Evolutionary conservation across 2,888 invertebrate genomes (phyloP).

Genomic region (Lochmaea crataegi): DNA sequence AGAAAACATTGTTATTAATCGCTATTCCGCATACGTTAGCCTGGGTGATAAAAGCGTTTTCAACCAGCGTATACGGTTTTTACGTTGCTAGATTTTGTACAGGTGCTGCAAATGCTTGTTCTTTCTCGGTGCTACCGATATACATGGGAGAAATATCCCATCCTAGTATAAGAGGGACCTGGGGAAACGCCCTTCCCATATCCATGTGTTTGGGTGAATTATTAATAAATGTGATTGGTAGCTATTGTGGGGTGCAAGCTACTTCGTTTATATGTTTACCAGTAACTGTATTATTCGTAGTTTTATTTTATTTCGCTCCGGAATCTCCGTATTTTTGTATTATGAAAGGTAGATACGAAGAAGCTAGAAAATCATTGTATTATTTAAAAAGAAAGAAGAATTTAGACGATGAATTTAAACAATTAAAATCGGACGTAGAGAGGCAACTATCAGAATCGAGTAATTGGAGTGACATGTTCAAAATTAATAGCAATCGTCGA

Average conservation of each 20-base stretch:
- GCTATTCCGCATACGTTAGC: constrained; percentile 53
- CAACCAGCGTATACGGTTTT: constrained; percentile 52
- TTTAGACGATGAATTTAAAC: constrained; percentile 51
- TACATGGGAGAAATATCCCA: constrained; percentile 57
- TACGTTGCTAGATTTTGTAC: constrained; percentile 53
- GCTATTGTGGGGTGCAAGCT: constrained; percentile 67
- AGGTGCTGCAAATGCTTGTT: constrained; percentile 53
- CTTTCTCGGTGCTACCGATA: constrained; percentile 53
- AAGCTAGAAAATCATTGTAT: constrained; percentile 52
- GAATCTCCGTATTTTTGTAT: constrained; percentile 64
- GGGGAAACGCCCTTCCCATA: constrained; percentile 54
- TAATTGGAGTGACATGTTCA: constrained; percentile 56
- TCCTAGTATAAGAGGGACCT: constrained; percentile 55
- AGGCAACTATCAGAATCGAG: constrained; percentile 58
- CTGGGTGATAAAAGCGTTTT: constrained; percentile 50
- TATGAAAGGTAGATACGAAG: constrained; percentile 50
- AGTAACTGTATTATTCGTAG: constrained; percentile 69
- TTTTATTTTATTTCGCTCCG: constrained; percentile 71
- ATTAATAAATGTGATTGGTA: constrained; percentile 66
- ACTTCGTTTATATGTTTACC: constrained; percentile 70
- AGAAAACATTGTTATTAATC: constrained; percentile 51
- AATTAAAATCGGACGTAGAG: constrained; percentile 53
- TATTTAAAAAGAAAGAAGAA: constrained; percentile 50
- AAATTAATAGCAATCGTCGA: constrained; percentile 53
- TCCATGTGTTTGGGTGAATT: constrained; percentile 54